Percentiles rank a stretch among this genome's conserved stretches.
Evolutionary conservation across 2,113 vertebrate species (phyloP).

Genomic region (Phocoena phocoena): DNA sequence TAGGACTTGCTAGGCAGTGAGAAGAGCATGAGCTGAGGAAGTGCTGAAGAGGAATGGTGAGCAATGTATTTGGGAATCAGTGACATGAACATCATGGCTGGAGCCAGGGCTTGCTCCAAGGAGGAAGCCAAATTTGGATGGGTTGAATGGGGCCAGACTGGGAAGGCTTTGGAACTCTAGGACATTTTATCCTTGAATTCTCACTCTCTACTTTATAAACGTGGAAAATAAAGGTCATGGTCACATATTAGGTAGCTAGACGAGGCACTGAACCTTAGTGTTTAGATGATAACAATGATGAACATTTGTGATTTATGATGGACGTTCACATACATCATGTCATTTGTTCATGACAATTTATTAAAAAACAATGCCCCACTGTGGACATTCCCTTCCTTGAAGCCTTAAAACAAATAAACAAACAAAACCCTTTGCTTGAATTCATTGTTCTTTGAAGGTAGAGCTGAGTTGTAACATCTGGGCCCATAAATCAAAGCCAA

Average conservation of each 20-base stretch:
- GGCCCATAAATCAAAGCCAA: background rate
- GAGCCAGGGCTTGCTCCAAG: background rate
- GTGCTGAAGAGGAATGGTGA: background rate
- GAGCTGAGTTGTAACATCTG: background rate
- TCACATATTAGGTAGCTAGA: background rate
- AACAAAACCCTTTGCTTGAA: background rate
- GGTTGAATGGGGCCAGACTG: background rate
- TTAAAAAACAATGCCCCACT: background rate
- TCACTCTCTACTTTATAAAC: slow-evolving; percentile 21
- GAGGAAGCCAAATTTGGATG: slow-evolving; percentile 9
- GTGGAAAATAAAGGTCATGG: slow-evolving; percentile 9
- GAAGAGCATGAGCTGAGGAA: background rate
- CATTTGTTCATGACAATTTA: slow-evolving; percentile 17
- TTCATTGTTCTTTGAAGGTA: background rate
- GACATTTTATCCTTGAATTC: slow-evolving; percentile 25
- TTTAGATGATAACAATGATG: slow-evolving; percentile 2
- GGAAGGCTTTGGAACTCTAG: background rate
- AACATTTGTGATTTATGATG: slow-evolving; percentile 27
- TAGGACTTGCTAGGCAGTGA: background rate
- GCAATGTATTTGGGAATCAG: background rate
- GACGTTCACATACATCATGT: slow-evolving; percentile 11
- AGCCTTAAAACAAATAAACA: slow-evolving; percentile 37
- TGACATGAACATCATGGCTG: background rate
- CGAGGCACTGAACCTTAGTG: background rate
- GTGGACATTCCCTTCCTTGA: background rate